A percentile compares a stretch with the other conserved stretches of the same genome.
phyloP scores from a whole-genome alignment of 2,888 invertebrate genomes.

The Drepanosiphum platanoidis region DNA sequence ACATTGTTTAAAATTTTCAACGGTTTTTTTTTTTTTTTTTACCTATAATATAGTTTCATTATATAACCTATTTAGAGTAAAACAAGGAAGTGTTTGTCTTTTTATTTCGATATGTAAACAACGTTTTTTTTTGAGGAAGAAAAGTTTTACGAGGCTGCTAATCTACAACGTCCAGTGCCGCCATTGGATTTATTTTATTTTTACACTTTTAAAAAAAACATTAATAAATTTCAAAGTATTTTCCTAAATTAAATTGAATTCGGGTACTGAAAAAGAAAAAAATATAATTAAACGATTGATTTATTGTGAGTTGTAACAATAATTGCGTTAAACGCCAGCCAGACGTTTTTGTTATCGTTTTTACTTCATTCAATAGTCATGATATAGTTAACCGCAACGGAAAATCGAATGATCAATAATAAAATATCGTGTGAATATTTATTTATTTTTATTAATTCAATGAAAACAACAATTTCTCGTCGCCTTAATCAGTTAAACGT shows the following conservation, averaged over 20 bases:
- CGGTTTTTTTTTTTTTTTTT: too few species aligned
- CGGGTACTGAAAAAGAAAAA: background rate
- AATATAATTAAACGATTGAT: background rate
- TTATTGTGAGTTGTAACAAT: background rate
- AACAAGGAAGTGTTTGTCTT: background rate
- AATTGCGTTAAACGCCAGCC: too few species aligned
- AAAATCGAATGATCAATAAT: background rate
- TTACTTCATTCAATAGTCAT: background rate
- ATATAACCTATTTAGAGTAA: background rate
- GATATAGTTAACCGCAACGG: background rate
- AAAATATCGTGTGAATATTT: too few species aligned
- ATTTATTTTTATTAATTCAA: too few species aligned
- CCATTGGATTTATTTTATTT: background rate
- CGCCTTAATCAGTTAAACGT: too few species aligned
- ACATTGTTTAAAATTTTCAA: too few species aligned
- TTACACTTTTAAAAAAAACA: background rate
- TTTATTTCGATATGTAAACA: background rate
- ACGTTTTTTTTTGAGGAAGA: background rate
- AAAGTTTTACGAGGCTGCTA: background rate
- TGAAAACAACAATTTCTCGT: too few species aligned
- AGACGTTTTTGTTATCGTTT: background rate
- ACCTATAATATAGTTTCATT: too few species aligned
- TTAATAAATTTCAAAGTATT: too few species aligned
- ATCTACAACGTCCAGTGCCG: background rate
- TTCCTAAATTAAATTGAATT: too few species aligned